Evolutionary conservation across 2,888 invertebrate genomes (phyloP).

Genomic region (Blastobasis lacticolella): DNA sequence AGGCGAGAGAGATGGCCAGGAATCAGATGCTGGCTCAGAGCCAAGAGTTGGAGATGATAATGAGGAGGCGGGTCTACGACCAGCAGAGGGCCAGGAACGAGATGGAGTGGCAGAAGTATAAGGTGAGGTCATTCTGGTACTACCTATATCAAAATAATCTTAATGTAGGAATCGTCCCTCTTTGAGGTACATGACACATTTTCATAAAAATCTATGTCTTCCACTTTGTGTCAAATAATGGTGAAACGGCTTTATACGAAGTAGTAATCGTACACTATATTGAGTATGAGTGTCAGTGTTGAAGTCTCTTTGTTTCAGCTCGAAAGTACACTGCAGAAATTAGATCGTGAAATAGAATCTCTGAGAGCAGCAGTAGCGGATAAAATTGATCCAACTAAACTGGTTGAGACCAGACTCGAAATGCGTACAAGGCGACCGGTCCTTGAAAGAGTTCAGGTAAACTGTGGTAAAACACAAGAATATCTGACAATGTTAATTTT

Average conservation of each 20-base stretch:
- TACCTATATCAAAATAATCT: background rate
- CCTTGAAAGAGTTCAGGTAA: constrained; percentile 75
- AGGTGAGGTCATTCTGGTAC: constrained; percentile 29
- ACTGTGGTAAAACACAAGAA: background rate
- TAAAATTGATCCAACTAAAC: constrained; percentile 85
- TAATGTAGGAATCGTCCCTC: too few relatives aligned
- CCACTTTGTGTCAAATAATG: too few relatives aligned
- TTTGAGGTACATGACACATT: too few relatives aligned
- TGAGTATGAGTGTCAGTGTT: too few relatives aligned
- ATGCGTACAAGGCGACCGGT: constrained; percentile 85
- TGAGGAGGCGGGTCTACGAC: constrained; percentile 90
- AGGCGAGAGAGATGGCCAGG: constrained; percentile 83
- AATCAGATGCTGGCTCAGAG: constrained; percentile 89
- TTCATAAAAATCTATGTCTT: too few relatives aligned
- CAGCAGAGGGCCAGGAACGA: constrained; percentile 89
- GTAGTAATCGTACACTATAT: too few relatives aligned
- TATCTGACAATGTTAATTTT: too few relatives aligned
- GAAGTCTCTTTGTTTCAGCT: constrained; percentile 58
- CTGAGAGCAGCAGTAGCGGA: constrained; percentile 83
- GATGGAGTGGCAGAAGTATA: constrained; percentile 88
- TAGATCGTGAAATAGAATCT: constrained; percentile 83
- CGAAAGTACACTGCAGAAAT: constrained; percentile 84
- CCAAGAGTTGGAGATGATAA: constrained; percentile 86
- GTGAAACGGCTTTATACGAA: too few relatives aligned
- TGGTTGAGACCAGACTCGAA: constrained; percentile 91